Evolutionary conservation across 2,888 invertebrate species (phyloP), one percentile per base, ranked within the genome.

Genomic region (Aleiodes alternator): DNA sequence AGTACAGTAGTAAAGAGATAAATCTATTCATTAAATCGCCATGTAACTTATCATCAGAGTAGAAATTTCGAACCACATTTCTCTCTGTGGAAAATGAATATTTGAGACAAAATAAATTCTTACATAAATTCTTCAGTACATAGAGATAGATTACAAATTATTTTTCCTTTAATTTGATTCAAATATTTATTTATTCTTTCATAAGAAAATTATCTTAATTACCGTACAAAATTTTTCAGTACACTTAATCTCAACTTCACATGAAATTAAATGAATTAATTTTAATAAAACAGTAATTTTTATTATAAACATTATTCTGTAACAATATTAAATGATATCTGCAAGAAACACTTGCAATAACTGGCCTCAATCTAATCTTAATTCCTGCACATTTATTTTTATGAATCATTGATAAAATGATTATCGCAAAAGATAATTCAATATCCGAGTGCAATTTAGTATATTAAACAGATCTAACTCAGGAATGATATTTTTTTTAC

Each of bases 141-240:
- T 23, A 23, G 2, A 23, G 23, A 23, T 23, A 23, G 23, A 23
- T 23, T 23, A 23, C 23, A 23, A 23, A 23, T 23, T 23, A 1
- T 23, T 23, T 23, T 23, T 23, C 56, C 34, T 71, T 2, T 48
- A 4, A 23, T 51, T 38, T 0, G 43, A 51, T 34, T 57, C 31
- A 34, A 43, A 43, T 8, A 23, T 14, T 14, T 4, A 53, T 53
- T 43, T 43, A 53, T 53, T n/a, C 3, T 14, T 14, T 53, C 0
- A 12, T 16, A 3, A 29, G 50, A 4, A 23, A 51, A 16, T 55
- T 66, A 53, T 51, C 34, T 72, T 53, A 72, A 69, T 75, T 76
- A 80, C 80, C 29, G 56, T 70, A 69, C 80, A 80, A 55, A 55
- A 79, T 43, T 78, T 69, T 11, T 76, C 55, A 48, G 71, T 79